Evolutionary conservation across 1,140 invertebrate genomes (phyloP), one percentile per base, ranked within the genome.

Genomic region (Tenebrio molitor): DNA sequence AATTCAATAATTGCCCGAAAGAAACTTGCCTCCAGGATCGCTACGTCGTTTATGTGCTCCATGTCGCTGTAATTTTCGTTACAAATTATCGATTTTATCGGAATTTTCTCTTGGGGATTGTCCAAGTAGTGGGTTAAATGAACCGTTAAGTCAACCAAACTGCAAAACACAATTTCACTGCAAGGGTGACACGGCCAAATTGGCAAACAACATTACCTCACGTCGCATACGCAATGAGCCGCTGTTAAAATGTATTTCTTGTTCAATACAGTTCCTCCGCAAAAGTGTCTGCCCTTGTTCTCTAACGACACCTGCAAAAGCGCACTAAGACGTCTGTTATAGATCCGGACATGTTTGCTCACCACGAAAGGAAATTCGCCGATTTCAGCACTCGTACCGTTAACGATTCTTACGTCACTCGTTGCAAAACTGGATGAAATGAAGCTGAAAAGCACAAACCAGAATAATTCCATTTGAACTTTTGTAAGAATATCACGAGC

Each of bases 351-450:
- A 12, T 50, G n/a, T n/a, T n/a, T n/a, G n/a, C n/a, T n/a, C n/a
- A 72, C 70, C 8, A 72, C 36, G 15, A 46, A 72, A 8, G 23
- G 62, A 36, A 46, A 72, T 65, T 72, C 62, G 44, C 34, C 70
- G 34, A 29, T 58, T 34, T 50, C 23, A 8, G 70, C 62, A 34
- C 46, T 21, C 2, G 62, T 72, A n/a, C 70, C 62, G 21, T 72
- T 65, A 10, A 72, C 44, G 14, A 71, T 71, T 63, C 21, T 39
- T 0, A n/a, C 4, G 33, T 62, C 69, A 1, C 12, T 2, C 4
- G 12, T 6, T 17, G 17, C 12, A 16, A 17, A 17, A 17, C 5
- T 16, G 15, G 17, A 3, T 16, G 6, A 10, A 46, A 46, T 46
- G 15, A 19, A 17, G 17, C 25, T 34, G 19, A 50, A 50, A 41